Conservation (phyloP, 2,888 invertebrate genomes). For the Diogma glabrata region DNA sequence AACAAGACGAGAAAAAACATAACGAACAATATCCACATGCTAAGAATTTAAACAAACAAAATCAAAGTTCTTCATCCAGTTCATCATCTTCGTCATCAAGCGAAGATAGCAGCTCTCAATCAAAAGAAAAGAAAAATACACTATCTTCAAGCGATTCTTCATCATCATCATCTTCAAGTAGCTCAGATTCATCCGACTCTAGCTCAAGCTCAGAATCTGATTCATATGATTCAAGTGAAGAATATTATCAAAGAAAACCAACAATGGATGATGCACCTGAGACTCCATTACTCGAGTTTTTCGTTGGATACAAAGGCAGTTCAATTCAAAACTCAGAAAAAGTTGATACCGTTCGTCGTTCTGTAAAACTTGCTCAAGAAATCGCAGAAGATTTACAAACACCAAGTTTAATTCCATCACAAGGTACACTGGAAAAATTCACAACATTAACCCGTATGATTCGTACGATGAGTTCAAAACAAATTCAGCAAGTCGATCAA, state of each 20-base stretch:
- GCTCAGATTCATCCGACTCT: constrained; percentile 11
- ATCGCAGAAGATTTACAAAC: constrained; percentile 48
- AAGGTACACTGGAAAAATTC: constrained; percentile 50
- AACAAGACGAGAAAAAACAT: constrained; percentile 8
- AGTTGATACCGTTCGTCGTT: constrained; percentile 25
- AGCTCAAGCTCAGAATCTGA: background rate
- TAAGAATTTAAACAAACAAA: background rate
- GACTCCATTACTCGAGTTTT: constrained; percentile 38
- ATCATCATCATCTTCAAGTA: constrained; percentile 19
- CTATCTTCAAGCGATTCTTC: constrained; percentile 18
- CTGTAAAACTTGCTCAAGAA: constrained; percentile 38
- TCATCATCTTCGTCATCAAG: constrained; percentile 10
- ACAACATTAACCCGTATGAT: constrained; percentile 45
- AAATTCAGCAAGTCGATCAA: constrained; percentile 43
- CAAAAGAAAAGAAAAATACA: too few relatives aligned
- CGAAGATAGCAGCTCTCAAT: background rate
- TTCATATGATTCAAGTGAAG: background rate
- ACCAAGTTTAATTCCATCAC: constrained; percentile 43
- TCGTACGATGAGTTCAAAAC: constrained; percentile 48
- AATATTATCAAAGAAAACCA: constrained; percentile 26
- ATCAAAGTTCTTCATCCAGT: constrained; percentile 2
- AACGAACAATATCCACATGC: constrained; percentile 1
- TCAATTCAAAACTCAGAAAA: constrained; percentile 29
- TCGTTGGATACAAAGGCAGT: constrained; percentile 38
- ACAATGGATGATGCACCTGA: constrained; percentile 34